Percentiles rank a stretch among this genome's conserved stretches.
Conservation (phyloP, 2,113 vertebrate genomes). For the Prunella himalayana region DNA sequence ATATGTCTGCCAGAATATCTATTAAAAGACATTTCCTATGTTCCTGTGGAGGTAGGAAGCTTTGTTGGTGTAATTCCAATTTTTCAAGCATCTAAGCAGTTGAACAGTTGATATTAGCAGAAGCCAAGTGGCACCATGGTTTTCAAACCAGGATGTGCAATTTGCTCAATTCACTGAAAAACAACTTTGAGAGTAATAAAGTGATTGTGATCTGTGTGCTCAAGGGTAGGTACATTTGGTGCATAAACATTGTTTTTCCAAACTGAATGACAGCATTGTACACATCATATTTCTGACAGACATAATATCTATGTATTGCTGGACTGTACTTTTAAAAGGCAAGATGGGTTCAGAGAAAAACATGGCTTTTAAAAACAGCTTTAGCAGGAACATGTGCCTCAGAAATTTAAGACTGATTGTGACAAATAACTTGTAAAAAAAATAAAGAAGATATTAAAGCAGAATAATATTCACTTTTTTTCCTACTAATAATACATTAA, state of each 20-base stretch:
- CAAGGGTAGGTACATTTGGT: not conserved
- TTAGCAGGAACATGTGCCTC: not conserved
- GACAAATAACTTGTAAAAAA: not conserved
- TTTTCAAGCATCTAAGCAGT: not conserved
- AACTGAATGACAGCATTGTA: not conserved
- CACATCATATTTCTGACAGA: not conserved
- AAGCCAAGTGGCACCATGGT: not conserved
- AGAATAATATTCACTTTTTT: not conserved
- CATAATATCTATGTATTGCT: not conserved
- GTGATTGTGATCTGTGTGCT: not conserved
- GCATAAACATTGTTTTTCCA: not conserved
- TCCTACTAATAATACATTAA: not conserved
- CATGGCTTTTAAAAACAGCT: not conserved
- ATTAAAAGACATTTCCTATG: not conserved
- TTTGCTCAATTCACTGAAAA: not conserved
- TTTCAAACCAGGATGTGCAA: not conserved
- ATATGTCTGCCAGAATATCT: not conserved
- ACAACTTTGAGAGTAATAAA: not conserved
- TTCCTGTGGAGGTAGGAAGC: not conserved
- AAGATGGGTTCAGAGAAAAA: not conserved
- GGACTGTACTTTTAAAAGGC: not conserved
- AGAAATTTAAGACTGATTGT: not conserved
- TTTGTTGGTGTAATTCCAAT: not conserved
- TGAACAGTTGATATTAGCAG: not conserved
- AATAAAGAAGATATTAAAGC: not conserved